Percentiles rank a stretch among this genome's conserved stretches.
phyloP scores from a whole-genome alignment of 2,113 vertebrate genomes.

The Mesoclemmys tuberculata region DNA sequence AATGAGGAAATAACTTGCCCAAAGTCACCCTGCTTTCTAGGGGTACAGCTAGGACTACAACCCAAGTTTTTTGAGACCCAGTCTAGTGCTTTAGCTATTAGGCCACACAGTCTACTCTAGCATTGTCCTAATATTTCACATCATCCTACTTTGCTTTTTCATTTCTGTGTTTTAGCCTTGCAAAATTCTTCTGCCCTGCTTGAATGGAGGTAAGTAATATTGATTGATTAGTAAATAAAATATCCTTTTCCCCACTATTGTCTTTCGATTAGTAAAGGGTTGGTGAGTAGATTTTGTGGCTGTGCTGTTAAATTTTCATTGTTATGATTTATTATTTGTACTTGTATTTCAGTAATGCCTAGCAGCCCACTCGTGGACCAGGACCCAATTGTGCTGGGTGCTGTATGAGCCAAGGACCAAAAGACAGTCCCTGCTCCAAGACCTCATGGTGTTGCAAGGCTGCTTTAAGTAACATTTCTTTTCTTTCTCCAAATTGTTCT shows the following conservation, averaged over 20 bases:
- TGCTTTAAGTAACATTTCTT: neutral
- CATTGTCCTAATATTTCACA: neutral
- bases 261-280: neutral
- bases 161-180: rapidly evolving
- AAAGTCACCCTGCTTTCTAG: neutral
- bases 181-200: neutral
- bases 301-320: neutral
- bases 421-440: neutral
- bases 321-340: neutral
- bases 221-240: conserved; percentile 70
- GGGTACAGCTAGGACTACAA: neutral
- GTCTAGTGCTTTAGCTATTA: neutral
- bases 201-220: neutral
- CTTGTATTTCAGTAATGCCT: conserved; percentile 11
- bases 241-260: neutral
- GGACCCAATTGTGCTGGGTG: rapidly evolving
- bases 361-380: neutral
- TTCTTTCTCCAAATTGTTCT: neutral
- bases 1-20: neutral
- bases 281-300: neutral
- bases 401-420: conserved; percentile 29
- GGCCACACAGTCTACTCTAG: neutral
- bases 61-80: neutral
- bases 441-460: neutral
- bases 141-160: neutral